Evolutionary conservation across 2,888 invertebrate species (phyloP).

Genomic region (Dynastes hyllus): DNA sequence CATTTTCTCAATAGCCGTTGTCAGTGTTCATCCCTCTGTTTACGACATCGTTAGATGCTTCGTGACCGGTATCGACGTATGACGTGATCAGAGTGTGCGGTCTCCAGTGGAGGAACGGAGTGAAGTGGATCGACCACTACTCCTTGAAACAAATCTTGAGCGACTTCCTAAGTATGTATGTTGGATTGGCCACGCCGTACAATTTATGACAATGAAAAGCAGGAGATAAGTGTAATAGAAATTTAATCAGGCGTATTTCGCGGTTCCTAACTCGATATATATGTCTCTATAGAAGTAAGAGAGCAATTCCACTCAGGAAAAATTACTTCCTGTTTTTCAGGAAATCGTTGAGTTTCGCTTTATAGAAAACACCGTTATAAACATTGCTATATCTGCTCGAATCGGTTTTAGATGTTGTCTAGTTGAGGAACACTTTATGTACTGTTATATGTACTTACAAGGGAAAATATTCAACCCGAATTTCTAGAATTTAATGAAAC

Average conservation of each 20-base stretch:
- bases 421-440: too few relatives aligned
- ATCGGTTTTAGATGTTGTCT: too few relatives aligned
- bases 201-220: constrained; percentile 61
- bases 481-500: too few relatives aligned
- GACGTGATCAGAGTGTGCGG: not conserved
- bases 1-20: not conserved
- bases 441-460: too few relatives aligned
- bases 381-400: not conserved
- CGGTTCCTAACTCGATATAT: constrained; percentile 53
- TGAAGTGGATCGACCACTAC: constrained; percentile 7
- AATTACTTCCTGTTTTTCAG: constrained; percentile 58
- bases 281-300: constrained; percentile 53
- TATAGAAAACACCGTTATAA: not conserved
- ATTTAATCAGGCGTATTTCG: constrained; percentile 63
- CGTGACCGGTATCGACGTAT: not conserved
- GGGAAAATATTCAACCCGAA: too few relatives aligned
- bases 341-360: constrained; percentile 31
- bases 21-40: not conserved
- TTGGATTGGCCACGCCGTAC: constrained; percentile 59
- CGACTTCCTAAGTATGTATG: constrained; percentile 59
- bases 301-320: constrained; percentile 54
- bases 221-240: constrained; percentile 62
- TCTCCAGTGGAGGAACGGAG: not conserved
- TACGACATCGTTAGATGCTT: constrained; percentile 1
- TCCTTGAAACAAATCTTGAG: constrained; percentile 31